A percentile compares a stretch with the other conserved stretches of the same genome.
These are phyloP conservation scores for Acanthosoma haemorrhoidale DNA, from an alignment of 2,888 invertebrate species.

Conservation along the genomic window DNA sequence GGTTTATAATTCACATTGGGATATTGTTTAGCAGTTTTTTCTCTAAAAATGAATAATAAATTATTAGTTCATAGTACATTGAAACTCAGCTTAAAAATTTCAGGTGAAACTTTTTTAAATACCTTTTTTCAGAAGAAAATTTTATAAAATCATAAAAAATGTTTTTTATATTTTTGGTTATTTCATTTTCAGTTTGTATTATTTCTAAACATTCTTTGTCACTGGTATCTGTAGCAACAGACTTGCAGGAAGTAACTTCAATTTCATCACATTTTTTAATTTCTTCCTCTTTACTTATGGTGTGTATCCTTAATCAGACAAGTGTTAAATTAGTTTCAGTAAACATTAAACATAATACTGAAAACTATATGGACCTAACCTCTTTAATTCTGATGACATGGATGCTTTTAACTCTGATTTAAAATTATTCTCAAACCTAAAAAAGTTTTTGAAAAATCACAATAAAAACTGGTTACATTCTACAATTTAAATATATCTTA, in stretches of 20 bases:
- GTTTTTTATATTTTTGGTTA: not conserved
- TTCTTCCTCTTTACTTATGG: not conserved
- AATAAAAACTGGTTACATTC: too few relatives aligned
- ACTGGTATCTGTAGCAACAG: not conserved
- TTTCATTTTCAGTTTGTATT: not conserved
- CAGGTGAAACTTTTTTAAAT: not conserved
- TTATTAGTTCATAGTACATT: too few relatives aligned
- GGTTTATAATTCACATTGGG: constrained; percentile 3
- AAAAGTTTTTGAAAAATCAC: too few relatives aligned
- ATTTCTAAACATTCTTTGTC: too few relatives aligned
- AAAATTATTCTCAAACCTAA: too few relatives aligned
- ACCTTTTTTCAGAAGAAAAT: not conserved
- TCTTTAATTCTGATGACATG: too few relatives aligned
- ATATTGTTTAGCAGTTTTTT: not conserved
- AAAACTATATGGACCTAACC: too few relatives aligned
- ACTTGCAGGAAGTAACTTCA: not conserved
- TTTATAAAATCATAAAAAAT: constrained; percentile 2
- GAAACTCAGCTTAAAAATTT: too few relatives aligned
- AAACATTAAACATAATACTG: too few relatives aligned
- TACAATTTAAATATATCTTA: too few relatives aligned
- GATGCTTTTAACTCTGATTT: too few relatives aligned
- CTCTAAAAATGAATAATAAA: not conserved
- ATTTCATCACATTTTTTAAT: not conserved
- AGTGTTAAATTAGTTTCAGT: too few relatives aligned
- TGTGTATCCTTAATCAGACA: not conserved